Conservation (phyloP, 2,113 vertebrate species). For the Edolisoma coerulescens region DNA sequence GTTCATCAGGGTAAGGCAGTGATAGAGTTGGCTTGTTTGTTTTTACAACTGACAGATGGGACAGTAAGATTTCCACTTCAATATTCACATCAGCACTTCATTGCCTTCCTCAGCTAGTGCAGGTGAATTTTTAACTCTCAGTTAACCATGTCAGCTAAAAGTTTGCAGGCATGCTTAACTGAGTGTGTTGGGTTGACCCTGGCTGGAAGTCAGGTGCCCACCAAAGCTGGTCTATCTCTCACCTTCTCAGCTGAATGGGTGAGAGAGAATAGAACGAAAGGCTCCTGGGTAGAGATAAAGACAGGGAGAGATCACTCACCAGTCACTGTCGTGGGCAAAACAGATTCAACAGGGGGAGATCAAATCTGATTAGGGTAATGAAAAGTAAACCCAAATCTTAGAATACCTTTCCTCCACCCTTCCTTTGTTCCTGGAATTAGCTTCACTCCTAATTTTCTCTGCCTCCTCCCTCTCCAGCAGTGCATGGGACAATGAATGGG, state of each 20-base stretch:
- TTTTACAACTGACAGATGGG: not conserved
- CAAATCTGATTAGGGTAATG: not conserved
- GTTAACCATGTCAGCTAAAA: not conserved
- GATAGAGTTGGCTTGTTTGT: not conserved
- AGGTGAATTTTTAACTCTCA: not conserved
- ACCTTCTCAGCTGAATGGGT: not conserved
- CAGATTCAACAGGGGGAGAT: not conserved
- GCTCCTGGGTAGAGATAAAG: accelerated
- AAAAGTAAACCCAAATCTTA: not conserved
- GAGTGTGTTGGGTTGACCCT: not conserved
- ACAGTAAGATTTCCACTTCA: not conserved
- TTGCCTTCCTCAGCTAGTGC: not conserved
- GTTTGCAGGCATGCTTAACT: not conserved
- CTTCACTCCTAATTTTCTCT: not conserved
- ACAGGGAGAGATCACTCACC: not conserved
- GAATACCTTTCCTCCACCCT: not conserved
- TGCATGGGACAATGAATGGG: too few relatives aligned
- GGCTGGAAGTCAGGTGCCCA: not conserved
- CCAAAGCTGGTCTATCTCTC: not conserved
- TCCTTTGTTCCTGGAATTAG: not conserved
- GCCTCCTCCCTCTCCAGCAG: accelerated
- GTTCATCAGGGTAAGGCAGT: not conserved
- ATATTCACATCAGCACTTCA: not conserved
- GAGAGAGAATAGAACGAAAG: not conserved
- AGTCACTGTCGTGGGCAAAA: not conserved